A percentile compares a stretch with the other conserved stretches of the same genome.
Evolutionary conservation across 2,888 invertebrate species (phyloP).

Genomic region (Epistrophe eligans): DNA sequence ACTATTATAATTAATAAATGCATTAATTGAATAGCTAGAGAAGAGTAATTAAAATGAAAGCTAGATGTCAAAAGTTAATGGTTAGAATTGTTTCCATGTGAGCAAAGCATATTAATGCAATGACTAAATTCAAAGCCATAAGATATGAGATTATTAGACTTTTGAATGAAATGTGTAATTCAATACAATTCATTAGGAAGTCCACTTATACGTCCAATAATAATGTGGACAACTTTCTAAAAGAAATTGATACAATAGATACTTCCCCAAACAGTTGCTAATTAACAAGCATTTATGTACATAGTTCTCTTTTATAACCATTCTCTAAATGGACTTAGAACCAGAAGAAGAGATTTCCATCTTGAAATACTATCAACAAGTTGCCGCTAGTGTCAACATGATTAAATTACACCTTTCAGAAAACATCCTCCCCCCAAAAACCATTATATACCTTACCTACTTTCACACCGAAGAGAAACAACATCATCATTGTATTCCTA

Average conservation of each 20-base stretch:
- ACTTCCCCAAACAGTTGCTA: slow-evolving; percentile 17
- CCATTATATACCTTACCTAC: too few relatives aligned
- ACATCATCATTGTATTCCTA: neutral
- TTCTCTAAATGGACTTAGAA: neutral
- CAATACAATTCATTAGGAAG: slow-evolving; percentile 52
- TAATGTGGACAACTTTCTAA: slow-evolving; percentile 26
- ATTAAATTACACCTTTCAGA: slow-evolving; percentile 42
- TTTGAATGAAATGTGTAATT: slow-evolving; percentile 26
- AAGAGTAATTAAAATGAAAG: neutral
- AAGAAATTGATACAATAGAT: slow-evolving; percentile 35
- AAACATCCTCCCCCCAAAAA: neutral
- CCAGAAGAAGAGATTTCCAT: slow-evolving; percentile 10
- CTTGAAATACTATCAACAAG: slow-evolving; percentile 57
- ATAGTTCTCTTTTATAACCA: neutral
- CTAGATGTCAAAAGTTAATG: neutral
- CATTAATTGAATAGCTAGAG: too few relatives aligned
- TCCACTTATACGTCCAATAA: slow-evolving; percentile 29
- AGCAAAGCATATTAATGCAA: neutral
- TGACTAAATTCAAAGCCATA: neutral
- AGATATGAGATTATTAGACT: neutral
- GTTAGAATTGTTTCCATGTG: neutral
- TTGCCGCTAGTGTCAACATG: slow-evolving; percentile 38
- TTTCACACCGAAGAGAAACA: neutral
- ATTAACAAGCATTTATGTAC: slow-evolving; percentile 43
- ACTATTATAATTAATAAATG: too few relatives aligned